A percentile compares a stretch with the other conserved stretches of the same genome.
Conservation (phyloP, 2,113 vertebrate species). For the Picathartes gymnocephalus region DNA sequence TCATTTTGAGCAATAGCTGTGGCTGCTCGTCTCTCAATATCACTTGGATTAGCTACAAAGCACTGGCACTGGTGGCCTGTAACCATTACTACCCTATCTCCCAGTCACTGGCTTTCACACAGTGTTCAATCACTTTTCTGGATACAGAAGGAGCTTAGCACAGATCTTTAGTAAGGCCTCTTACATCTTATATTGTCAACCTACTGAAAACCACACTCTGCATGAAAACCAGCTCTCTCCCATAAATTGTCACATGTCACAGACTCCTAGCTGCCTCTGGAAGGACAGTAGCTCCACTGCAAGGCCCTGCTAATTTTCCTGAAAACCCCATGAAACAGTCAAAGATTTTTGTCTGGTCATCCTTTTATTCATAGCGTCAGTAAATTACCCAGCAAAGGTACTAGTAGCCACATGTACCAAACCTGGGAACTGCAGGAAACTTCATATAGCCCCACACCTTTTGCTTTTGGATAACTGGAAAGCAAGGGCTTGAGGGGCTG, state of each 20-base stretch:
- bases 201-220: not conserved
- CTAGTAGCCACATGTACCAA: not conserved
- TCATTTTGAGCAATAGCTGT: not conserved
- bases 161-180: not conserved
- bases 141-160: not conserved
- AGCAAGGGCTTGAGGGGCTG: not conserved
- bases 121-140: not conserved
- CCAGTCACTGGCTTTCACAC: not conserved
- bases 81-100: not conserved
- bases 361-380: not conserved
- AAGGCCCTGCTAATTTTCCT: not conserved
- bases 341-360: not conserved
- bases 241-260: not conserved
- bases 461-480: not conserved
- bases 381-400: not conserved
- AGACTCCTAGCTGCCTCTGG: not conserved
- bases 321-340: not conserved
- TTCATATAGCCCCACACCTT: not conserved
- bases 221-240: not conserved
- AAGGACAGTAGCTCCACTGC: not conserved
- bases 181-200: not conserved
- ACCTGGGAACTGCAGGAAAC: not conserved
- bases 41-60: not conserved
- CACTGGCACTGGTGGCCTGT: not conserved
- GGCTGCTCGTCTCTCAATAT: not conserved